These are phyloP conservation scores for Drosophila equinoxialis DNA, from an alignment of 1,140 invertebrate species.

Conservation along the genomic window DNA sequence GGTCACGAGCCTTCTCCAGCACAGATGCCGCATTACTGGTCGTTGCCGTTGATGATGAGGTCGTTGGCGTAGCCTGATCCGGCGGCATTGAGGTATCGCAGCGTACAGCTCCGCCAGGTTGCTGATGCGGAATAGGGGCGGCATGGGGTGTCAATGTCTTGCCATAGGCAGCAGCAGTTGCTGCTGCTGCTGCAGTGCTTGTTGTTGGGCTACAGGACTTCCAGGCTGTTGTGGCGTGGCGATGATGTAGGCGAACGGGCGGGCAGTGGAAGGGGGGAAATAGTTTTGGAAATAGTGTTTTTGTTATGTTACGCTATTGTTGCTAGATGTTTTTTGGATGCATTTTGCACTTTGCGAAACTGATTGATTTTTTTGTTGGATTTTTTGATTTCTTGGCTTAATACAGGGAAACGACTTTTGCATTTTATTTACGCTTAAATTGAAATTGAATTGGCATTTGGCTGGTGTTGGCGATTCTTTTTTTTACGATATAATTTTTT, in stretches of 20 bases:
- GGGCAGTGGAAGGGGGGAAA: slow-evolving; percentile 63
- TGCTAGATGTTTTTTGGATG: slow-evolving; percentile 53
- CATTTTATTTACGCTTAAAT: slow-evolving; percentile 70
- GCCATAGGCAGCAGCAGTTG: slow-evolving; percentile 59
- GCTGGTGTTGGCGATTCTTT: slow-evolving; percentile 57
- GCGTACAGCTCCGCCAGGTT: slow-evolving; percentile 63
- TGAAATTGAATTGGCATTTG: slow-evolving; percentile 63
- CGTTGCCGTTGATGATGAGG: slow-evolving; percentile 63
- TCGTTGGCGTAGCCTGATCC: slow-evolving; percentile 83
- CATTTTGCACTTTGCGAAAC: slow-evolving; percentile 54
- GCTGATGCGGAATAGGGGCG: slow-evolving; percentile 24
- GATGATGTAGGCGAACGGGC: slow-evolving; percentile 34
- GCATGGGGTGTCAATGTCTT: slow-evolving; percentile 62
- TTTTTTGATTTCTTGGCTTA: slow-evolving; percentile 35
- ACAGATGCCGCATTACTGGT: slow-evolving; percentile 84
- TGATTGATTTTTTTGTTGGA: slow-evolving; percentile 12
- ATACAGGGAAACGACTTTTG: slow-evolving; percentile 67
- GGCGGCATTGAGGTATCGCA: slow-evolving; percentile 77
- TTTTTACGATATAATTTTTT: slow-evolving; percentile 29
- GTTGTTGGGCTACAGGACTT: slow-evolving; percentile 70
- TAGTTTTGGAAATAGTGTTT: slow-evolving; percentile 80
- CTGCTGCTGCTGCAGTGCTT: slow-evolving; percentile 47
- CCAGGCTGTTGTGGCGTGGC: slow-evolving; percentile 59
- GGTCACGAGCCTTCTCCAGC: slow-evolving; percentile 91
- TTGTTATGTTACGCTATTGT: slow-evolving; percentile 74